Evolutionary conservation across 2,888 invertebrate genomes (phyloP).

Genomic region (Ectemnius continuus): DNA sequence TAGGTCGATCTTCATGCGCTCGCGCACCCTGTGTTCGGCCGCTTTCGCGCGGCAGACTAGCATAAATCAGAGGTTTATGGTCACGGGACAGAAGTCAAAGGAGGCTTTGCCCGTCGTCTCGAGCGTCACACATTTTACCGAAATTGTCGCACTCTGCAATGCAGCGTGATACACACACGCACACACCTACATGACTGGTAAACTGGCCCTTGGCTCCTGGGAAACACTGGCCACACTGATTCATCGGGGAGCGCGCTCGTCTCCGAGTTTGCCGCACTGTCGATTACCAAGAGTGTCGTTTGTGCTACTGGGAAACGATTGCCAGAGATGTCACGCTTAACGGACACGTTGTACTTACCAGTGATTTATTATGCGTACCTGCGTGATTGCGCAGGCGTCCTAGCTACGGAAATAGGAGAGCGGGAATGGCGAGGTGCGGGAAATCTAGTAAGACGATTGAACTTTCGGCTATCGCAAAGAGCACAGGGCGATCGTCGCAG

Average conservation of each 20-base stretch:
- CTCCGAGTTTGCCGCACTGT: neutral
- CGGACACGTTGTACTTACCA: too few species aligned
- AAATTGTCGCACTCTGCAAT: slow-evolving; percentile 63
- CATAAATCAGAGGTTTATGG: slow-evolving; percentile 73
- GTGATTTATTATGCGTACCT: neutral
- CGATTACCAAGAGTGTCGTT: too few species aligned
- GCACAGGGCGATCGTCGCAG: slow-evolving; percentile 50
- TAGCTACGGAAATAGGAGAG: slow-evolving; percentile 13
- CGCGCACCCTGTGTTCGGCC: slow-evolving; percentile 33
- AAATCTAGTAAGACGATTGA: slow-evolving; percentile 45
- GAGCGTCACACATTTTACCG: slow-evolving; percentile 73
- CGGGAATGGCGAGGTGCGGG: slow-evolving; percentile 1
- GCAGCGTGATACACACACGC: slow-evolving; percentile 50
- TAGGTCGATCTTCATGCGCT: slow-evolving; percentile 66
- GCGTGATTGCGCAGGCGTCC: neutral
- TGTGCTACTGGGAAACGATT: too few species aligned
- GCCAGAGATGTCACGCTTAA: neutral
- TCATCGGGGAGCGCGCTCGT: neutral
- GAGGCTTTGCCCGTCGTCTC: slow-evolving; percentile 69
- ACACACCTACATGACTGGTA: too few species aligned
- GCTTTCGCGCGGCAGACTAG: slow-evolving; percentile 53
- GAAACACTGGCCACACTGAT: slow-evolving; percentile 26
- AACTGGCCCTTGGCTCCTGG: slow-evolving; percentile 24
- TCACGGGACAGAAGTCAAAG: slow-evolving; percentile 70
- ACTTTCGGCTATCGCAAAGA: slow-evolving; percentile 40